phyloP scores from a whole-genome alignment of 2,888 invertebrate species.

The Saturnia pavonia region DNA sequence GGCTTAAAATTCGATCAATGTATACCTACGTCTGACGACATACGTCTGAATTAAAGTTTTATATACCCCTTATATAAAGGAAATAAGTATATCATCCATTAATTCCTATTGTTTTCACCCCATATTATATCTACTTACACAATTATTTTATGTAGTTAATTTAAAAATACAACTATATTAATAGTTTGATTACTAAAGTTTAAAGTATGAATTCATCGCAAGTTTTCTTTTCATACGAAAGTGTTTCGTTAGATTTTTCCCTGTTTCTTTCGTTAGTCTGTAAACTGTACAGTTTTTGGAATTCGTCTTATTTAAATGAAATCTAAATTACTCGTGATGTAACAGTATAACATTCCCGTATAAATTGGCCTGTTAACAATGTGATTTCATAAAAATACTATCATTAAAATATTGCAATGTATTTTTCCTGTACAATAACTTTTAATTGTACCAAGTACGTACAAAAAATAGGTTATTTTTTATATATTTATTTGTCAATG shows the following conservation, averaged over 20 bases:
- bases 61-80: background rate
- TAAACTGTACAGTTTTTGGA: background rate
- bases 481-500: background rate
- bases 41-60: background rate
- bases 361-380: no score
- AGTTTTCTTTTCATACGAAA: background rate
- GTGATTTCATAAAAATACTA: no score
- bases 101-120: background rate
- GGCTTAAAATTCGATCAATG: constrained; percentile 6
- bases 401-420: background rate
- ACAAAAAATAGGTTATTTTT: background rate
- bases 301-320: background rate
- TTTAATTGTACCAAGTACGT: background rate
- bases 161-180: background rate
- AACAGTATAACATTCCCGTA: no score
- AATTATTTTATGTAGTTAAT: background rate
- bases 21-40: background rate
- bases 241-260: background rate
- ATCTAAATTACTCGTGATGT: no score
- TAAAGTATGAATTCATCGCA: background rate
- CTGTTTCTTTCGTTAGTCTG: background rate
- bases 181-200: no score
- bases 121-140: background rate
- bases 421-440: background rate
- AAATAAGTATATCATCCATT: background rate